Base-by-base conservation (phyloP, 2,797 vertebrate species). In the Streptopelia turtur region DNA sequence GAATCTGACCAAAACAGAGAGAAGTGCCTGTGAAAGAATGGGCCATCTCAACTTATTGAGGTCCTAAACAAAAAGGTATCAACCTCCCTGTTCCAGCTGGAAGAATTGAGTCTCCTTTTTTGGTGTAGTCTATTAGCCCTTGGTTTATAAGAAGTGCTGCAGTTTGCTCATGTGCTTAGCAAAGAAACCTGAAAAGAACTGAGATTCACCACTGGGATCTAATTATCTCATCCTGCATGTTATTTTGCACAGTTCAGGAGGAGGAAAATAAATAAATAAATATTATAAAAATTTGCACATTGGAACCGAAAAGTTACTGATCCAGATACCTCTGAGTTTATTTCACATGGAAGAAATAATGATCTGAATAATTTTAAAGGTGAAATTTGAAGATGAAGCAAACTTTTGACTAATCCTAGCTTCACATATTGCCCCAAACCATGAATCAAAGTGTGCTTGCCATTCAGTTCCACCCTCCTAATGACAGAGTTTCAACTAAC, bases 151-250 rank as follows among this genome's bases (percentile, higher is more conserved):
- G 41, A 83, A 78, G 16, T 41, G 55, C 35, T 76, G 35, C 23
- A 24, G 63, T 71, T 80, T 87, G 45, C 22, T 91, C 9, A 11
- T 66, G 28, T 64, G 33, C 16, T 85, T 57, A 91, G 59, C 30
- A 84, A 94, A 43, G 56, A 77, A 87, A 74, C 15, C 13, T 79
- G 57, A 87, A 94, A 76, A 70, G 8, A 90, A 94, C 77, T 90
- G 68, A 94, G 89, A 94, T 92, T 90, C 52, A 71, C n/a, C 14
- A 0, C 31, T 89, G 83, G 33, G 37, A 76, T 80, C 25, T 65
- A 91, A 86, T 86, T 90, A 70, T 88, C 30, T 69, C 43, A 82
- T 82, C 20, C 12, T 76, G 31, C 18, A 60, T 64, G 55, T 41
- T 33, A 50, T 72, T 91, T 93, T 94, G 56, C 43, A 74, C 56